Conservation (phyloP, 1,140 invertebrate genomes). For the Pseudobourletiella spinata region DNA sequence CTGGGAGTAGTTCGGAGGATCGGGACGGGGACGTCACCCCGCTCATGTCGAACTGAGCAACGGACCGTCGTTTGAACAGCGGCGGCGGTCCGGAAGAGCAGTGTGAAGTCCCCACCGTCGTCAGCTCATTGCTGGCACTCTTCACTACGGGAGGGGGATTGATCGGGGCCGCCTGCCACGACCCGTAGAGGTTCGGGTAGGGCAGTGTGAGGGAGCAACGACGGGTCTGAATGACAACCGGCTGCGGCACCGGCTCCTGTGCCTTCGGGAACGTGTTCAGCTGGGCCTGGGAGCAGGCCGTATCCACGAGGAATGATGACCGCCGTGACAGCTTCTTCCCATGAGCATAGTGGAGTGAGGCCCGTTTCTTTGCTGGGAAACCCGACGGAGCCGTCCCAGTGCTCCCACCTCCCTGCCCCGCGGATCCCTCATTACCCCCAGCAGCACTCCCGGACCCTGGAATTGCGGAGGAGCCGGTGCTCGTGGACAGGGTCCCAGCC, state of each 20-base stretch:
- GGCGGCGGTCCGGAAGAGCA: constrained; percentile 9
- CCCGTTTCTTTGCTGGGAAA: constrained; percentile 15
- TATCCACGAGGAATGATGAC: constrained; percentile 31
- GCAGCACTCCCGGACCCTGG: background rate
- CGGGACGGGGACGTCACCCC: background rate
- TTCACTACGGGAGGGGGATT: constrained; percentile 3
- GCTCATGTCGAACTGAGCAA: constrained; percentile 31
- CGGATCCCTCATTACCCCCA: background rate
- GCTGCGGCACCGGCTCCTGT: constrained; percentile 30
- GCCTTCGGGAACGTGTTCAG: constrained; percentile 29
- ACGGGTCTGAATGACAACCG: constrained; percentile 31
- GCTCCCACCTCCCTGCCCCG: background rate
- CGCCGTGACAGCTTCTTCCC: constrained; percentile 25
- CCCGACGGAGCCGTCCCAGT: background rate
- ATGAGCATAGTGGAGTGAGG: constrained; percentile 23
- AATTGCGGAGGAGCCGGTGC: too few relatives aligned
- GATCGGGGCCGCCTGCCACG: constrained; percentile 35
- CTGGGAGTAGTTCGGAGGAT: background rate
- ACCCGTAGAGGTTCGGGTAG: constrained; percentile 39
- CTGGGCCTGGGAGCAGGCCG: constrained; percentile 21
- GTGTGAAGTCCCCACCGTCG: background rate
- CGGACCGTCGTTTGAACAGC: constrained; percentile 23
- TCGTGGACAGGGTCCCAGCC: constrained; percentile 16
- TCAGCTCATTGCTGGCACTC: constrained; percentile 1
- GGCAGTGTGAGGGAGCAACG: constrained; percentile 39